Evolutionary conservation across 2,113 vertebrate genomes (phyloP).

Genomic region (Eclectus roratus): DNA sequence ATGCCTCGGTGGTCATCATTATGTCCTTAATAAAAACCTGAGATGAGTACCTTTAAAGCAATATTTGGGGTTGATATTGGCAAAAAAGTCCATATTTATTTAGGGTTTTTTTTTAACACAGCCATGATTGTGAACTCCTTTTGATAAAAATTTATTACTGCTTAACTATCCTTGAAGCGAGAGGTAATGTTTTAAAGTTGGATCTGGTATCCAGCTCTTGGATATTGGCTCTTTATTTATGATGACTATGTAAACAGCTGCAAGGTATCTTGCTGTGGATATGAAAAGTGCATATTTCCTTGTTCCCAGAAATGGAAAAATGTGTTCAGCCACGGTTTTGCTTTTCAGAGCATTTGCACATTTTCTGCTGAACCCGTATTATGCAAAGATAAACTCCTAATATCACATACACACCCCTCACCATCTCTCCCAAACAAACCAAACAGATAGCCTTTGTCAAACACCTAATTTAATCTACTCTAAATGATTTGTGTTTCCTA

Average conservation of each 20-base stretch:
- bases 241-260: background rate
- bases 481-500: background rate
- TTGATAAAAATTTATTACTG: background rate
- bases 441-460: background rate
- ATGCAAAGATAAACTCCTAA: background rate
- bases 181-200: background rate
- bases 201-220: background rate
- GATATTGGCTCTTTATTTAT: background rate
- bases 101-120: background rate
- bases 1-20: background rate
- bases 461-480: background rate
- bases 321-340: background rate
- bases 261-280: background rate
- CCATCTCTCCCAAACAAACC: background rate
- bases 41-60: background rate
- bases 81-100: background rate
- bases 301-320: background rate
- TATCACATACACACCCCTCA: background rate
- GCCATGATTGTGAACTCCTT: background rate
- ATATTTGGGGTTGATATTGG: background rate
- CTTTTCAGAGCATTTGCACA: background rate
- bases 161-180: background rate
- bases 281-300: background rate
- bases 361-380: background rate
- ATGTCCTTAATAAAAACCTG: background rate